Conservation (phyloP, 2,113 vertebrate genomes). For the Tenebrosternarchus preto region DNA sequence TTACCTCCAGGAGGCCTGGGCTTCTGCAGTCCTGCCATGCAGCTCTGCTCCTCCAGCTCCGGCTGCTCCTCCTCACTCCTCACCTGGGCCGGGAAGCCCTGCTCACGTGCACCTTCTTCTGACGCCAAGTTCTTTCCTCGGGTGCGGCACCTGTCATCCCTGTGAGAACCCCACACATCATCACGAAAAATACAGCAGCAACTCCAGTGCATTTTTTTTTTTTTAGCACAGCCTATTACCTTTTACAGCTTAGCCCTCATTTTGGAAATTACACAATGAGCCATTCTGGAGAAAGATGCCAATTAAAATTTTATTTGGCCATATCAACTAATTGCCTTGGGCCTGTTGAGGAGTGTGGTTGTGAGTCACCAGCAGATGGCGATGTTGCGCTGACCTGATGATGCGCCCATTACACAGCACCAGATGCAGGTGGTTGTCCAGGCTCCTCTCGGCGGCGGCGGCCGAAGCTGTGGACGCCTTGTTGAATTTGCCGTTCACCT, state of each 20-base stretch:
- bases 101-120: conserved; percentile 69
- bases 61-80: conserved; percentile 70
- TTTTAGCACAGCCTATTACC: background rate
- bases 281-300: too few species aligned
- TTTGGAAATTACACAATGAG: too few species aligned
- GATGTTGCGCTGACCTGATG: conserved; percentile 78
- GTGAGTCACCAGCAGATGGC: background rate
- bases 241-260: too few species aligned
- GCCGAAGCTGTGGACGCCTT: conserved; percentile 90
- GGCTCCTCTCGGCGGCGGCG: conserved; percentile 80
- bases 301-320: too few species aligned
- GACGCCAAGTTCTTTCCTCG: conserved; percentile 74
- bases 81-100: conserved; percentile 61
- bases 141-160: conserved; percentile 76
- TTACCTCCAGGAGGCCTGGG: conserved; percentile 33
- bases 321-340: too few species aligned
- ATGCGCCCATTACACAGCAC: conserved; percentile 93
- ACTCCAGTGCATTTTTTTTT: too few species aligned
- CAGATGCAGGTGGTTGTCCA: conserved; percentile 87
- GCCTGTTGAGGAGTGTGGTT: too few species aligned
- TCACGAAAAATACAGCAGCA: background rate
- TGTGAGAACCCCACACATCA: conserved; percentile 45
- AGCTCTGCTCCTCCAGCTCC: conserved; percentile 63
- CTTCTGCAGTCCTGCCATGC: conserved; percentile 65
- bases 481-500: conserved; percentile 89